Conservation (phyloP, 1,140 invertebrate species). For the Trichonephila inaurata region DNA sequence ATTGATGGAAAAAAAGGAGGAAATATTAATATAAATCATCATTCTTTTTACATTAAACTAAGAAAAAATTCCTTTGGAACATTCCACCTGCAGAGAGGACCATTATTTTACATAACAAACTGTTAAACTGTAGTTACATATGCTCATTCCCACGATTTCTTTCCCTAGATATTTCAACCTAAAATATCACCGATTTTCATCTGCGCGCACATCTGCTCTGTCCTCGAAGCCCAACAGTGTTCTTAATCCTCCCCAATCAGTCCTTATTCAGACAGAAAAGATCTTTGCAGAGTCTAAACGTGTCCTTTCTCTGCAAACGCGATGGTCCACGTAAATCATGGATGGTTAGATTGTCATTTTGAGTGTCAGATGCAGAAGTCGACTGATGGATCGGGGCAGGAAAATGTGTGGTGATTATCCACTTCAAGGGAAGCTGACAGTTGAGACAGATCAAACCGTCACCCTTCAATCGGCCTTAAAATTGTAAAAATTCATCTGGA, state of each 20-base stretch:
- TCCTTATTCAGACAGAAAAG: neutral
- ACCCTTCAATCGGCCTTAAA: neutral
- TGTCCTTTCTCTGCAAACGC: neutral
- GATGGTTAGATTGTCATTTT: neutral
- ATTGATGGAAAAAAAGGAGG: neutral
- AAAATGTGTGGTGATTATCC: neutral
- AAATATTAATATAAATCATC: neutral
- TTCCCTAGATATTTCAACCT: too few relatives aligned
- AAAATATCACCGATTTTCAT: too few relatives aligned
- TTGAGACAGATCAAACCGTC: conserved; percentile 15
- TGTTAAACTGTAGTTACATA: too few relatives aligned
- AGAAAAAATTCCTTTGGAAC: too few relatives aligned
- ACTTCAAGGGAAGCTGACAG: conserved; percentile 1
- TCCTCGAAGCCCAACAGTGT: neutral
- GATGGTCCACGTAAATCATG: neutral
- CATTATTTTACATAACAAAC: too few relatives aligned
- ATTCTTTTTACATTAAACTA: too few relatives aligned
- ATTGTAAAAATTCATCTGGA: neutral
- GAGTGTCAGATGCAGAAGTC: neutral
- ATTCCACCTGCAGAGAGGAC: too few relatives aligned
- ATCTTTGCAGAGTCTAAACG: neutral
- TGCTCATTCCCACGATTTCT: too few relatives aligned
- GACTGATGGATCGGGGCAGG: neutral
- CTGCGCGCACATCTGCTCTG: neutral
- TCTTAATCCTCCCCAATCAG: conserved; percentile 8